A percentile compares a stretch with the other conserved stretches of the same genome.
phyloP scores from a whole-genome alignment of 2,888 invertebrate genomes.

The Flexamia atlantica region DNA sequence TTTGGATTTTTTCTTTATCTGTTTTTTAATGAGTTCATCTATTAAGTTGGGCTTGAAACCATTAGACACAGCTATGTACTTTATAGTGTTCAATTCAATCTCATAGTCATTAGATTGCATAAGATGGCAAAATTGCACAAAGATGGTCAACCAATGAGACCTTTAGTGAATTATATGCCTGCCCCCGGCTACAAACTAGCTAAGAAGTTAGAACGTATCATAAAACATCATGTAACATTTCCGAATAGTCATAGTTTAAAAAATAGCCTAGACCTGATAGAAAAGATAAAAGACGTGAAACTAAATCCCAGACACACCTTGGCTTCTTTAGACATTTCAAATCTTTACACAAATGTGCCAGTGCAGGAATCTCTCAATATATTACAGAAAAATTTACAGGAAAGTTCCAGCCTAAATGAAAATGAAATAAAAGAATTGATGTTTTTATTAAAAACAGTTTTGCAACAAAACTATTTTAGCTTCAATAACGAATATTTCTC shows the following conservation, averaged over 20 bases:
- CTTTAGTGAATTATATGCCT: constrained; percentile 19
- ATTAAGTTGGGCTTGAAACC: no score
- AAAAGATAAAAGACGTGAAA: neutral
- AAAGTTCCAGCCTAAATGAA: neutral
- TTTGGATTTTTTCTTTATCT: no score
- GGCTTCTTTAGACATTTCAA: neutral
- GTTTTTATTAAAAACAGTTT: neutral
- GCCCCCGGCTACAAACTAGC: neutral
- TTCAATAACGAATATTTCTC: neutral
- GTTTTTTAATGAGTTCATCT: no score
- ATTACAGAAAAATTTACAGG: neutral
- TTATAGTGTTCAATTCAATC: no score
- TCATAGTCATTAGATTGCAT: no score
- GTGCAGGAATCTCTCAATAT: neutral
- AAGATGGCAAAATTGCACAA: no score
- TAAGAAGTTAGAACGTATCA: neutral
- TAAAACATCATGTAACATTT: neutral
- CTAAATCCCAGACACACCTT: neutral
- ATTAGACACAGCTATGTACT: no score
- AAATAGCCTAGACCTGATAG: constrained; percentile 14
- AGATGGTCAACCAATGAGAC: constrained; percentile 24
- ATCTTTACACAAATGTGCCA: constrained; percentile 19
- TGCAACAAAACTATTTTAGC: neutral
- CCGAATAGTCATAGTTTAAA: constrained; percentile 16
- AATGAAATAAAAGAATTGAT: neutral